Conservation (phyloP, 2,113 vertebrate genomes). For the Petaurus breviceps region DNA sequence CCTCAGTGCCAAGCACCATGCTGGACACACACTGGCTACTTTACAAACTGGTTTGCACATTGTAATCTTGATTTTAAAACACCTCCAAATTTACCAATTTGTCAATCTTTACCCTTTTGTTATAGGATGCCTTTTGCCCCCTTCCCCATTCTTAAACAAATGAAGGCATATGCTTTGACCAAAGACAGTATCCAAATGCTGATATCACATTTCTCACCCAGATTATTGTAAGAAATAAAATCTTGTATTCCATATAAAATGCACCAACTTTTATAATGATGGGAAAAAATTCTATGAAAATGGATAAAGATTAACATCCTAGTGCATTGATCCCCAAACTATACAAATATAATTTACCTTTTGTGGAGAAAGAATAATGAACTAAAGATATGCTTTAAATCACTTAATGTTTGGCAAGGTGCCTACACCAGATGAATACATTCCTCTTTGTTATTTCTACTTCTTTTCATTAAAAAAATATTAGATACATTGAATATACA, state of each 20-base stretch:
- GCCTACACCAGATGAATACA: not conserved
- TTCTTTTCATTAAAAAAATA: not conserved
- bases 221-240: constrained; percentile 6
- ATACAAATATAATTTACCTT: constrained; percentile 9
- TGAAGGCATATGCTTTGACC: not conserved
- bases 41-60: not conserved
- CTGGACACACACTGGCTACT: not conserved
- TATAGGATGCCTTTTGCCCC: not conserved
- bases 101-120: not conserved
- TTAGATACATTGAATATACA: not conserved
- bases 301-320: not conserved
- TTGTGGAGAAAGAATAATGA: not conserved
- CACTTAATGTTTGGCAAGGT: not conserved
- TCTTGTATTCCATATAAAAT: not conserved
- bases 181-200: not conserved
- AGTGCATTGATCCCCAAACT: not conserved
- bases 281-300: not conserved
- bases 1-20: not conserved
- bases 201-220: not conserved
- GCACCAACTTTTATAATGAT: not conserved
- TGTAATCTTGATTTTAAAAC: not conserved
- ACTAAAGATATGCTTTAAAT: constrained; percentile 45
- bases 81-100: not conserved
- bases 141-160: not conserved
- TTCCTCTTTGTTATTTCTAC: not conserved